A percentile compares a stretch with the other conserved stretches of the same genome.
phyloP scores from a whole-genome alignment of 2,797 vertebrate genomes.

The Lepus townsendii region DNA sequence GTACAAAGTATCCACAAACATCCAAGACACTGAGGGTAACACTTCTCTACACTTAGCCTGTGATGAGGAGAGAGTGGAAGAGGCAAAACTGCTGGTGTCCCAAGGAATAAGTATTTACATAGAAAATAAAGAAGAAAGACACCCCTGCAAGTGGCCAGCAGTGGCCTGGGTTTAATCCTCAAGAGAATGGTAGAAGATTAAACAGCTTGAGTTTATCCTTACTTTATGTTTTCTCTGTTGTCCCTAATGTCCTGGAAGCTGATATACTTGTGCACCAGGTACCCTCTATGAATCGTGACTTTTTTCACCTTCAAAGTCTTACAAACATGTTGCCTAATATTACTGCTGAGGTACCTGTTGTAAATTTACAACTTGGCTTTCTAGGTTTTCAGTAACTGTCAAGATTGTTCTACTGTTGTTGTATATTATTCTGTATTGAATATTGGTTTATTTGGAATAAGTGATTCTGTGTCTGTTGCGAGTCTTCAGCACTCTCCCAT shows the following conservation, averaged over 20 bases:
- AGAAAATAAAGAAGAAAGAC: slow-evolving; percentile 98
- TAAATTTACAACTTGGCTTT: slow-evolving; percentile 44
- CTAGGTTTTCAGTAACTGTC: slow-evolving; percentile 37
- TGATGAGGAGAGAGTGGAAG: slow-evolving; percentile 96
- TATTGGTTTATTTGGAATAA: slow-evolving; percentile 48
- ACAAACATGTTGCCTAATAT: slow-evolving; percentile 19
- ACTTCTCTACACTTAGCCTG: slow-evolving; percentile 97
- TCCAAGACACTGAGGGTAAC: slow-evolving; percentile 97
- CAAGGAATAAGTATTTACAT: slow-evolving; percentile 98
- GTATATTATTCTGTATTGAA: slow-evolving; percentile 37
- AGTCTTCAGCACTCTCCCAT: slow-evolving; percentile 9
- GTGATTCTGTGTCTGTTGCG: slow-evolving; percentile 32
- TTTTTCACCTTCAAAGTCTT: slow-evolving; percentile 56
- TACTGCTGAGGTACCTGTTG: slow-evolving; percentile 41
- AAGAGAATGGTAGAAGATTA: slow-evolving; percentile 95
- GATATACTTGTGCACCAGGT: background rate
- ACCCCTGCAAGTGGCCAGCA: slow-evolving; percentile 95
- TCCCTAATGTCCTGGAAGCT: slow-evolving; percentile 33
- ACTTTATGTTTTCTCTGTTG: slow-evolving; percentile 53
- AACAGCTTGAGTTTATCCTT: slow-evolving; percentile 67
- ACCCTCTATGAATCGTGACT: background rate
- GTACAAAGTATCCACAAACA: slow-evolving; percentile 95
- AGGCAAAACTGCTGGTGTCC: slow-evolving; percentile 96
- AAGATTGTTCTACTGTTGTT: slow-evolving; percentile 56
- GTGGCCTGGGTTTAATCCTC: slow-evolving; percentile 92